phyloP scores from a whole-genome alignment of 2,888 invertebrate species.

The Philonicus albiceps region DNA sequence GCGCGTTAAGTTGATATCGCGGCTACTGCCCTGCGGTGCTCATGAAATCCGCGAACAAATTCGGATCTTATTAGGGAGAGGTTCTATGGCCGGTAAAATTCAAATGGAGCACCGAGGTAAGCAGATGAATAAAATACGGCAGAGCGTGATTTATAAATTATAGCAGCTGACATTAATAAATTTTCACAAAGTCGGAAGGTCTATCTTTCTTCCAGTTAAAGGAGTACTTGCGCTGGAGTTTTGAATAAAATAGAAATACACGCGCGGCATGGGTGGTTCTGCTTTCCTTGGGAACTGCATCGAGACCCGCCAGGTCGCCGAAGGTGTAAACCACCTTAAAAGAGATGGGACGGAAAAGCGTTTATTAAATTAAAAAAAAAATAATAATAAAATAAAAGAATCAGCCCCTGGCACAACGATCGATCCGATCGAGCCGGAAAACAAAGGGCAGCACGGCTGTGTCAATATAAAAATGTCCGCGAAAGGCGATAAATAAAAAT shows the following conservation, averaged over 20 bases:
- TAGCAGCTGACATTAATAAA: neutral
- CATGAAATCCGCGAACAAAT: slow-evolving; percentile 1
- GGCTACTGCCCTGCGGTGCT: slow-evolving; percentile 9
- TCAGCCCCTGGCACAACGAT: neutral
- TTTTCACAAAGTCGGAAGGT: neutral
- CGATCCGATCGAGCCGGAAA: neutral
- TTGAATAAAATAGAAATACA: neutral
- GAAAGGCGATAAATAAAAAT: neutral
- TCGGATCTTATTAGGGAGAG: slow-evolving; percentile 3
- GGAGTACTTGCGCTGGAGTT: neutral
- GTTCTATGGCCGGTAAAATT: neutral
- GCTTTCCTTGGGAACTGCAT: neutral
- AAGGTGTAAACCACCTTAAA: neutral
- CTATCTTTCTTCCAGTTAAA: neutral
- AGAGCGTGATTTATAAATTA: slow-evolving; percentile 14
- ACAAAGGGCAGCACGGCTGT: neutral
- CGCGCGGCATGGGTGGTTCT: slow-evolving; percentile 6
- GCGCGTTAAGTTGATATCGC: neutral
- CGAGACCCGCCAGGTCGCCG: neutral
- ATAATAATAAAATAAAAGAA: too few relatives aligned
- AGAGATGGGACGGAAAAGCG: neutral
- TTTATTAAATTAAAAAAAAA: neutral
- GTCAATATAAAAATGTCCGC: neutral
- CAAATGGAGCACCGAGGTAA: neutral
- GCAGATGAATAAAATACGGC: slow-evolving; percentile 9